phyloP scores from a whole-genome alignment of 1,140 invertebrate species.

The Scylla paramamosain region DNA sequence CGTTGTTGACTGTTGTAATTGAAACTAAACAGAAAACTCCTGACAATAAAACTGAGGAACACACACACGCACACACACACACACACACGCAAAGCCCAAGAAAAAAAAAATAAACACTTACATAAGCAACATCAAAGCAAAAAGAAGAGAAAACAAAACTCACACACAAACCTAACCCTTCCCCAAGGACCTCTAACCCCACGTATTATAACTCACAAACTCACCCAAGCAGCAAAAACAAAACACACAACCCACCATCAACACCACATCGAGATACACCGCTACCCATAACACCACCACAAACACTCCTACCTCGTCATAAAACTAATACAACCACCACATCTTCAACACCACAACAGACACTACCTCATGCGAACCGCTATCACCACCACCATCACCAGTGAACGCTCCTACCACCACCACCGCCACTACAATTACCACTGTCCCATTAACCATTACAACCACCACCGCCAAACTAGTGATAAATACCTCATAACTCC shows the following conservation, averaged over 20 bases:
- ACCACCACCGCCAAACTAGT: background rate
- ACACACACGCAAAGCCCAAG: too few relatives aligned
- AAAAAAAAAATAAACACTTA: too few relatives aligned
- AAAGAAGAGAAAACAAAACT: too few relatives aligned
- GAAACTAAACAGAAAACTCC: too few relatives aligned
- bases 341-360: background rate
- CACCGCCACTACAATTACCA: background rate
- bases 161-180: background rate
- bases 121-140: too few relatives aligned
- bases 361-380: background rate
- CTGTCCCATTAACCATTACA: background rate
- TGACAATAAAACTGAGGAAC: too few relatives aligned
- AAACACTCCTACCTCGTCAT: background rate
- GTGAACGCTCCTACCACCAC: background rate
- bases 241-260: too few relatives aligned
- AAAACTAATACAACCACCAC: background rate
- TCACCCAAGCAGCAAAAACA: too few relatives aligned
- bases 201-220: too few relatives aligned
- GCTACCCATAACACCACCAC: background rate
- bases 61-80: too few relatives aligned
- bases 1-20: too few relatives aligned
- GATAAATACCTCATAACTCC: conserved; percentile 4
- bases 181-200: background rate
- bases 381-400: background rate
- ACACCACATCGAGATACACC: too few relatives aligned